Percentiles rank a stretch among this genome's conserved stretches.
phyloP scores from a whole-genome alignment of 2,797 vertebrate species.

The Scyliorhinus canicula region DNA sequence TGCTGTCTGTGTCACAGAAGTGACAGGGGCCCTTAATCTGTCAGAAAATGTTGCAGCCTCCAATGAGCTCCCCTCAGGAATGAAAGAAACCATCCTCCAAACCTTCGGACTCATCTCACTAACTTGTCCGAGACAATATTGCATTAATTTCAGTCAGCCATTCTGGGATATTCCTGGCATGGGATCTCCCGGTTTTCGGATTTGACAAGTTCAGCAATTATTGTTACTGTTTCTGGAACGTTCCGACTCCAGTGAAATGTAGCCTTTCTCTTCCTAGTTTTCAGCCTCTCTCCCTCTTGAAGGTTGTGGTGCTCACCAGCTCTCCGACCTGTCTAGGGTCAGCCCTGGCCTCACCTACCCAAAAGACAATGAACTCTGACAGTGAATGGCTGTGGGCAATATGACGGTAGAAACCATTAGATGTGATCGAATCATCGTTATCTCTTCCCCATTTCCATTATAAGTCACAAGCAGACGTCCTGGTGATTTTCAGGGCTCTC shows the following conservation, averaged over 20 bases:
- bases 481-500: not conserved
- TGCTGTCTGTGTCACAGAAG: not conserved
- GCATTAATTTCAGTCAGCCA: not conserved
- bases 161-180: not conserved
- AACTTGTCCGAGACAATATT: not conserved
- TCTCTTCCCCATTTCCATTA: not conserved
- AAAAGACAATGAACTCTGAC: not conserved
- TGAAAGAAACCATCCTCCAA: not conserved
- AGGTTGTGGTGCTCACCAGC: not conserved
- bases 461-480: no score
- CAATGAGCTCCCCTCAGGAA: not conserved
- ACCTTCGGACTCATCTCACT: not conserved
- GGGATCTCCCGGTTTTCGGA: not conserved
- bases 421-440: not conserved
- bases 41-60: not conserved
- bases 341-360: not conserved
- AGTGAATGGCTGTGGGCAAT: not conserved
- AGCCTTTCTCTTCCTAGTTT: not conserved
- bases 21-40: not conserved
- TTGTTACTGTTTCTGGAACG: constrained; percentile 29
- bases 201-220: not conserved
- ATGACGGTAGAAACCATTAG: not conserved
- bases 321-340: not conserved
- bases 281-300: not conserved
- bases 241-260: not conserved